Evolutionary conservation across 2,888 invertebrate genomes (phyloP), one percentile per base, ranked within the genome.

Genomic region (Watsonalla cultraria): DNA sequence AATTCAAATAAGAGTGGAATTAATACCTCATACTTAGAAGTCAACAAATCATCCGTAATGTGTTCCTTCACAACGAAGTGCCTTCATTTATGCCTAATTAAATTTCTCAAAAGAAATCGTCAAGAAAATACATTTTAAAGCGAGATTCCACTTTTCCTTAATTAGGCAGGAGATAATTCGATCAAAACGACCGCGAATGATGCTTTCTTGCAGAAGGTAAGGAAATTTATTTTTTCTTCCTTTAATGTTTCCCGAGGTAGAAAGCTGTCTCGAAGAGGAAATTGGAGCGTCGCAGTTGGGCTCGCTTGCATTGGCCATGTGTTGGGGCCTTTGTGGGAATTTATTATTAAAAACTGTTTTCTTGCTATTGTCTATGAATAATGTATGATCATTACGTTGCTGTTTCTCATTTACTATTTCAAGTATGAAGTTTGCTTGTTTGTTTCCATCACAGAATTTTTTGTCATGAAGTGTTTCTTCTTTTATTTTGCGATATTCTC

Each of bases 241-340:
- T 77, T 76, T 76, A 72, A 77, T 70, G 72, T 68, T 66, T 62
- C 61, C 62, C 57, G 60, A 48, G 61, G 65, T 63, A 62, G 66
- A 73, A 77, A 65, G 70, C 72, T 73, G 72, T 68, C 72, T 65
- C 61, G 57, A 55, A 62, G 60, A 75, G 78, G 76, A 80, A 79
- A 80, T 79, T 78, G 77, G 72, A 65, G 67, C 64, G 60, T 66
- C 64, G 67, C 66, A 67, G 67, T 63, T 62, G 66, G 64, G 55
- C 56, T 55, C 7, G 55, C 53, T 57, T 64, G 54, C 60, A 60
- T 61, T 70, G 64, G 48, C 66, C 65, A 70, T 51, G 48, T 13
- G 49, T 56, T 52, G 13, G 8, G 24, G 34, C 8, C n/a, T 47
- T 52, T 24, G 15, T 33, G 14, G 49, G 37, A 49, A 37, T 33